These are phyloP conservation scores for Nomada fabriciana DNA, from an alignment of 2,888 invertebrate genomes.

Conservation along the genomic window DNA sequence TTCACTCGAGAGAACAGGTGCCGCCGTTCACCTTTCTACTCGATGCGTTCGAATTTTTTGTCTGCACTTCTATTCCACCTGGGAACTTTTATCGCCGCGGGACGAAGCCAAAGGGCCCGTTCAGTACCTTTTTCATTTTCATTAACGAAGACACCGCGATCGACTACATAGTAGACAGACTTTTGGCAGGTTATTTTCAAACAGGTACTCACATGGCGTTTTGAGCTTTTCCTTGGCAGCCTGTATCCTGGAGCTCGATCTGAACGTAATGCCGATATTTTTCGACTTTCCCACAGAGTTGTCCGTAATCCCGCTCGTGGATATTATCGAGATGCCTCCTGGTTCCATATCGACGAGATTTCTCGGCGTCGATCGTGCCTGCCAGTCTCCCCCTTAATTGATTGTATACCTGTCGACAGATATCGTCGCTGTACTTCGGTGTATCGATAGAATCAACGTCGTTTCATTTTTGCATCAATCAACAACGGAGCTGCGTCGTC, in stretches of 20 bases:
- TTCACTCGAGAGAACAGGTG: conserved; percentile 22
- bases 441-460: too few species aligned
- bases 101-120: too few species aligned
- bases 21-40: conserved; percentile 38
- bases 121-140: too few species aligned
- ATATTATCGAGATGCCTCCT: conserved; percentile 75
- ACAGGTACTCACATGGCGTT: conserved; percentile 73
- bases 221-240: conserved; percentile 74
- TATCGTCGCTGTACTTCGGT: too few species aligned
- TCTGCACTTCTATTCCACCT: not conserved
- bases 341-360: conserved; percentile 74
- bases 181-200: not conserved
- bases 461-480: too few species aligned
- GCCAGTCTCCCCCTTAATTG: conserved; percentile 27
- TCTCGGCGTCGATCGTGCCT: conserved; percentile 10
- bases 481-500: too few species aligned
- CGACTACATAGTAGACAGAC: too few species aligned
- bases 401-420: too few species aligned
- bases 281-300: conserved; percentile 68
- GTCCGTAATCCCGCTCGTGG: conserved; percentile 71
- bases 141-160: too few species aligned
- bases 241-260: conserved; percentile 66
- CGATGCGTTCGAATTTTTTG: conserved; percentile 8
- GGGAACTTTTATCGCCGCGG: too few species aligned
- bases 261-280: conserved; percentile 69